Conservation (phyloP, 53 echinoderm and acorn worm genomes). For the Arbacia lixula region DNA sequence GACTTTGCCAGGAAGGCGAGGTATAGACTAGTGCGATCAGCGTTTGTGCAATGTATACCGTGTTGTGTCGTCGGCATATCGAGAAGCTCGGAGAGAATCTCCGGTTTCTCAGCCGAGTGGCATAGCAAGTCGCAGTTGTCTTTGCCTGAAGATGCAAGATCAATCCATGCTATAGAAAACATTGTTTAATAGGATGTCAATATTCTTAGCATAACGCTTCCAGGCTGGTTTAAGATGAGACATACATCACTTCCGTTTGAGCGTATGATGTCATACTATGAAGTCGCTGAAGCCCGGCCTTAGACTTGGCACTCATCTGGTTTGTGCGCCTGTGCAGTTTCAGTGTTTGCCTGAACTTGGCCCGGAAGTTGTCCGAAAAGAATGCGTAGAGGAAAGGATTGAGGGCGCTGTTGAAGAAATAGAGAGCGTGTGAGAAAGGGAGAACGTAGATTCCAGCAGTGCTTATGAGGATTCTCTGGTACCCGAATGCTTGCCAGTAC, state of each 20-base stretch:
- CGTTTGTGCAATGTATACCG: too few species aligned
- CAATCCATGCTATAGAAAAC: too few species aligned
- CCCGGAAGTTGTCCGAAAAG: conserved; percentile 91
- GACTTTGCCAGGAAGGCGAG: too few species aligned
- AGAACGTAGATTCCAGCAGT: conserved; percentile 44
- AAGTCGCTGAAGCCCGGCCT: conserved; percentile 61
- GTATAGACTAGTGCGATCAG: too few species aligned
- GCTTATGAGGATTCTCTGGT: conserved; percentile 47
- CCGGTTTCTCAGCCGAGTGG: too few species aligned
- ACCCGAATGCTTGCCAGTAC: conserved; percentile 54
- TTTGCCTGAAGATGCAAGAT: too few species aligned
- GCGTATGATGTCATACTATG: conserved; percentile 84
- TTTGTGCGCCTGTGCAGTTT: conserved; percentile 55
- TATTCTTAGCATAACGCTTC: too few species aligned
- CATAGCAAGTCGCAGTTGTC: too few species aligned
- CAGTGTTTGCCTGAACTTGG: conserved; percentile 78
- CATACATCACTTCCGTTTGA: conserved; percentile 70
- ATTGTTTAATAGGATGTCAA: too few species aligned
- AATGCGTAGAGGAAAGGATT: conserved; percentile 96
- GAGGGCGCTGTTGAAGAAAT: conserved; percentile 92
- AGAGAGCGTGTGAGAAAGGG: conserved; percentile 73
- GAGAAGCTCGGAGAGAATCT: too few species aligned
- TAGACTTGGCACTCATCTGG: conserved; percentile 47
- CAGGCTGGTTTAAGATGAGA: neutral
- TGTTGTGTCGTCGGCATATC: too few species aligned